A percentile compares a stretch with the other conserved stretches of the same genome.
phyloP scores from a whole-genome alignment of 1,140 invertebrate genomes.

The Pseudoatta argentina region DNA sequence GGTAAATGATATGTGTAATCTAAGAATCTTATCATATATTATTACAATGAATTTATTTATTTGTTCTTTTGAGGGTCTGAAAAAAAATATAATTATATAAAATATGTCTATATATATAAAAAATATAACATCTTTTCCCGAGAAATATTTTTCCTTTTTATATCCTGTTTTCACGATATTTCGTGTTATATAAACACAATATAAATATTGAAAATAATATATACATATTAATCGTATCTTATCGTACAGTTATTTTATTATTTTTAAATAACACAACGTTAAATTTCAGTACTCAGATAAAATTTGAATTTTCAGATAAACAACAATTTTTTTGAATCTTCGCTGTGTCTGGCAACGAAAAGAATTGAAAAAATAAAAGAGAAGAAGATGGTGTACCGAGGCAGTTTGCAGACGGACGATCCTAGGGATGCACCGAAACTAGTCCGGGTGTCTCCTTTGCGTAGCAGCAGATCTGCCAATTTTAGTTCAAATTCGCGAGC shows the following conservation, averaged over 20 bases:
- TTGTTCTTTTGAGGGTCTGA: no score
- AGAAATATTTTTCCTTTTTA: background rate
- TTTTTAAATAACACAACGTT: background rate
- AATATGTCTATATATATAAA: no score
- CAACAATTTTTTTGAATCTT: background rate
- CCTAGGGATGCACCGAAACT: constrained; percentile 77
- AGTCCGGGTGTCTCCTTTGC: constrained; percentile 77
- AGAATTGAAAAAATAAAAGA: constrained; percentile 6
- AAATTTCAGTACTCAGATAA: background rate
- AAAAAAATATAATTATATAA: no score
- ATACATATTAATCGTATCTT: background rate
- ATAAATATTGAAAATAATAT: background rate
- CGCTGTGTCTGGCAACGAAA: background rate
- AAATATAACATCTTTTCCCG: no score
- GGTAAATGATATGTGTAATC: no score
- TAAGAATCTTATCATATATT: background rate
- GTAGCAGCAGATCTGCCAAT: constrained; percentile 70
- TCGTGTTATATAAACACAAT: background rate
- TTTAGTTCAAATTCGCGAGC: constrained; percentile 18
- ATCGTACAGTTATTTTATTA: background rate
- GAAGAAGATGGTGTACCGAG: constrained; percentile 78
- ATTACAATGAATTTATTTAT: background rate
- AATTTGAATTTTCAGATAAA: constrained; percentile 21
- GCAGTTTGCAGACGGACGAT: constrained; percentile 79
- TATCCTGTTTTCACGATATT: background rate